phyloP scores from a whole-genome alignment of 1,140 invertebrate species.

The Anoplophora glabripennis region DNA sequence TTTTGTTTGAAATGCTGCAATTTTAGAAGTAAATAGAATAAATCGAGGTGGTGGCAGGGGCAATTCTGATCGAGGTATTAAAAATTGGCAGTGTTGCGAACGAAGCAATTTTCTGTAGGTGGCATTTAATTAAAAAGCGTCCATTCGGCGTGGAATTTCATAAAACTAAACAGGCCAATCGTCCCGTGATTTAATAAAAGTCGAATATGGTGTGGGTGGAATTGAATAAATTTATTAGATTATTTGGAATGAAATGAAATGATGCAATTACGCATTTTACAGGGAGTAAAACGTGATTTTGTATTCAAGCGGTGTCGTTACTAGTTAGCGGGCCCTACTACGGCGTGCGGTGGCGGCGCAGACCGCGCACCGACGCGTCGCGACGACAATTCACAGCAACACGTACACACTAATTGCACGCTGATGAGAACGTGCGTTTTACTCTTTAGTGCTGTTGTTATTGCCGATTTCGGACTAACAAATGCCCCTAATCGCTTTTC shows the following conservation, averaged over 20 bases:
- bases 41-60: no score
- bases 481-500: slow-evolving; percentile 18
- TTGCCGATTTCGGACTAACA: slow-evolving; percentile 26
- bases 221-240: slow-evolving; percentile 34
- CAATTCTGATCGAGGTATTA: no score
- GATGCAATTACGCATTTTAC: slow-evolving; percentile 37
- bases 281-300: slow-evolving; percentile 25
- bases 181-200: slow-evolving; percentile 15
- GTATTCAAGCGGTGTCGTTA: slow-evolving; percentile 34
- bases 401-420: slow-evolving; percentile 39
- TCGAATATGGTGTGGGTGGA: slow-evolving; percentile 19
- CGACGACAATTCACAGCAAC: slow-evolving; percentile 30
- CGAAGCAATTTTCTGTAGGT: no score
- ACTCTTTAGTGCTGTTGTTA: slow-evolving; percentile 31
- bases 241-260: slow-evolving; percentile 36
- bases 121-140: no score
- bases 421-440: slow-evolving; percentile 36
- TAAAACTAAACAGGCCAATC: no score
- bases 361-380: slow-evolving; percentile 19
- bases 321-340: slow-evolving; percentile 29
- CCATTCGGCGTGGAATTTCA: no score
- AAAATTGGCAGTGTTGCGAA: no score
- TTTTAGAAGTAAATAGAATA: no score
- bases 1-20: no score
- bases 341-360: slow-evolving; percentile 19